Evolutionary conservation across 1,140 invertebrate species (phyloP).

Genomic region (Frieseomelitta varia): DNA sequence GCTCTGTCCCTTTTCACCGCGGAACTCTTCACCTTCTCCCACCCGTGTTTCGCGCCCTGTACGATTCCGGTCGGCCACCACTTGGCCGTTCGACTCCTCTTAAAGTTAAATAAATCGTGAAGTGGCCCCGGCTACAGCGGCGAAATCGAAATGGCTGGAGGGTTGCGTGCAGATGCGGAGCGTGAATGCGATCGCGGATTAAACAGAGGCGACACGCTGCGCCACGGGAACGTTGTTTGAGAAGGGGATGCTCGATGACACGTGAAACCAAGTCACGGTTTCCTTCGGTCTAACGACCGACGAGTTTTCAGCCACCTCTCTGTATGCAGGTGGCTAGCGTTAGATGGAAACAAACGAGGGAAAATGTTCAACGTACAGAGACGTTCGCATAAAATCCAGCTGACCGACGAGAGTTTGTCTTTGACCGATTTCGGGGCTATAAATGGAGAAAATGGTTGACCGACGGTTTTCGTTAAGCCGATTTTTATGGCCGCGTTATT

Average conservation of each 20-base stretch:
- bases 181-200: neutral
- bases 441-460: neutral
- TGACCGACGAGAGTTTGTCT: neutral
- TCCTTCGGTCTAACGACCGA: neutral
- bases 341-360: constrained; percentile 26
- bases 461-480: neutral
- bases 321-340: constrained; percentile 24
- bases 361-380: neutral
- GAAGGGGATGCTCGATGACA: too few relatives aligned
- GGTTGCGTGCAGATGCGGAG: neutral
- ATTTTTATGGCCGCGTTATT: constrained; percentile 15
- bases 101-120: constrained; percentile 71
- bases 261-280: neutral
- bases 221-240: neutral
- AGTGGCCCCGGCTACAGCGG: constrained; percentile 40
- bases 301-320: neutral
- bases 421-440: too few relatives aligned
- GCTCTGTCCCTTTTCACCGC: neutral
- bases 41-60: neutral
- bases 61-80: constrained; percentile 42
- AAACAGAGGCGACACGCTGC: neutral
- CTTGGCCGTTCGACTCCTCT: constrained; percentile 40
- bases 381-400: constrained; percentile 34
- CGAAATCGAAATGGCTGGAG: constrained; percentile 49
- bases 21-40: neutral